phyloP scores from a whole-genome alignment of 92 coral and sea anemone genomes.

The Parazoanthus swiftii region DNA sequence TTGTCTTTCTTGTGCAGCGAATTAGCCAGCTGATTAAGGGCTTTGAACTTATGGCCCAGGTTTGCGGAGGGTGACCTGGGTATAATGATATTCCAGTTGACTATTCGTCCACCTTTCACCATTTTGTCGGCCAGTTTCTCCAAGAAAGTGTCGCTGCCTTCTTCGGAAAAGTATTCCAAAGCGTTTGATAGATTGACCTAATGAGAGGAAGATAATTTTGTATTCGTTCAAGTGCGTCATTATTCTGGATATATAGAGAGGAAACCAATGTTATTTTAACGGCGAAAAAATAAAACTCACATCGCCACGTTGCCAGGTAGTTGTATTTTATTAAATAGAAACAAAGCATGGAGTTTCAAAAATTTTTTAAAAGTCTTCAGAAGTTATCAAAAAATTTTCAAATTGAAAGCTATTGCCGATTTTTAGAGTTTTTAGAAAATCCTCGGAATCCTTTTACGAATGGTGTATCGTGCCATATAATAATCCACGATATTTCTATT shows the following conservation, averaged over 20 bases:
- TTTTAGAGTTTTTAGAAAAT: not conserved
- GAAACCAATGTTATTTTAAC: too few relatives aligned
- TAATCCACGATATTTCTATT: too few relatives aligned
- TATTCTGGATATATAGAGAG: too few relatives aligned
- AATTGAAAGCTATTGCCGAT: not conserved
- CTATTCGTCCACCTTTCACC: conserved; percentile 9
- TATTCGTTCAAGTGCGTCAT: too few relatives aligned
- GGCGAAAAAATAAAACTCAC: too few relatives aligned
- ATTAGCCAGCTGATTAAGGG: not conserved
- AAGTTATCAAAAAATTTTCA: not conserved
- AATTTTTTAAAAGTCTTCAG: too few relatives aligned
- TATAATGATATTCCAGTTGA: not conserved
- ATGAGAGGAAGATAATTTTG: not conserved
- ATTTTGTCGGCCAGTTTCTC: not conserved
- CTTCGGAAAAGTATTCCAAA: not conserved
- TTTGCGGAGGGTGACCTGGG: not conserved
- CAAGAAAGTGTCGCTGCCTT: not conserved
- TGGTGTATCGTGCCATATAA: too few relatives aligned
- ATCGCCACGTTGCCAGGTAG: too few relatives aligned
- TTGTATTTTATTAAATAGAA: too few relatives aligned
- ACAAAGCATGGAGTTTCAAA: too few relatives aligned
- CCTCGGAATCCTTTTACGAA: too few relatives aligned
- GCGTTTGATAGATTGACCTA: not conserved
- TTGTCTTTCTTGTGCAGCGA: not conserved
- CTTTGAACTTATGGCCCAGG: conserved; percentile 12